A percentile compares a stretch with the other conserved stretches of the same genome.
These are phyloP conservation scores for Venusia cambrica DNA, from an alignment of 2,888 invertebrate species.

Conservation along the genomic window DNA sequence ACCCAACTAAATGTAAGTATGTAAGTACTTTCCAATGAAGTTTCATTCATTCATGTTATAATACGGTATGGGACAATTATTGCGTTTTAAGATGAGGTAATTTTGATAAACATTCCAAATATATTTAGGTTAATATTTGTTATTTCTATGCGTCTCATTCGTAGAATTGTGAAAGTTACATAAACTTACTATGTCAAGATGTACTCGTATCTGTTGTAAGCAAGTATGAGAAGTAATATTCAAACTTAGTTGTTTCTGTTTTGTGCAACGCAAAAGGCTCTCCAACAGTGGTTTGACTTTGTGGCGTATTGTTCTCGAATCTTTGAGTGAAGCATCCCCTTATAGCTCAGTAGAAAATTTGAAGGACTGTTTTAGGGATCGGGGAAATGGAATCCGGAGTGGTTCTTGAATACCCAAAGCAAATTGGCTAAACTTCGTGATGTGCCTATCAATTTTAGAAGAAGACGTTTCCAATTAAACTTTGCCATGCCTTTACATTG, in stretches of 20 bases:
- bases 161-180: constrained; percentile 4
- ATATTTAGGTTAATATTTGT: no score
- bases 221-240: no score
- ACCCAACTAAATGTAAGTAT: constrained; percentile 33
- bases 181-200: constrained; percentile 1
- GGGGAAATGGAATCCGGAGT: constrained; percentile 47
- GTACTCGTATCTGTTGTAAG: no score
- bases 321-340: constrained; percentile 19
- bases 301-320: constrained; percentile 23
- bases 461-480: constrained; percentile 75
- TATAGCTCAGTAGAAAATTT: constrained; percentile 36
- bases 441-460: constrained; percentile 62
- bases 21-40: constrained; percentile 10
- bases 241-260: constrained; percentile 10
- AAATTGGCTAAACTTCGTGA: constrained; percentile 62
- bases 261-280: constrained; percentile 11
- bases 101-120: constrained; percentile 9
- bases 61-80: constrained; percentile 9
- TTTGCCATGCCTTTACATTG: constrained; percentile 46
- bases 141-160: no score
- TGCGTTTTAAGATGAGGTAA: constrained; percentile 8
- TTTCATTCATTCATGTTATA: constrained; percentile 19
- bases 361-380: constrained; percentile 39
- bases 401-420: constrained; percentile 51
- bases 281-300: constrained; percentile 19